Percentiles rank a stretch among this genome's conserved stretches.
phyloP scores from a whole-genome alignment of 2,888 invertebrate species.

The Caenorhabditis sp. region DNA sequence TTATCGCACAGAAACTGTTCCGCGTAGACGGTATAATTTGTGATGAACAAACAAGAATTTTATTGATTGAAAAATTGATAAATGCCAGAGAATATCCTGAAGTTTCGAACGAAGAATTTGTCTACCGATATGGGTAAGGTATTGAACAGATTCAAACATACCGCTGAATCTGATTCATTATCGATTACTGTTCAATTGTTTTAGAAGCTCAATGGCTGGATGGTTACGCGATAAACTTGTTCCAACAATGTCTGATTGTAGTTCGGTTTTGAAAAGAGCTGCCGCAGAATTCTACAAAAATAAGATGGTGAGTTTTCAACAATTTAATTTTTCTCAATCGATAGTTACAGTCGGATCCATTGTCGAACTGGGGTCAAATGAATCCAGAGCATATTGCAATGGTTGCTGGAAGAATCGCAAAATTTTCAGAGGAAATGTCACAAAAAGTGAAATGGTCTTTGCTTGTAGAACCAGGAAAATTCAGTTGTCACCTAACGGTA shows the following conservation, averaged over 20 bases:
- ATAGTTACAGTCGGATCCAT: conserved; percentile 44
- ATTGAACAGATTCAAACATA: no score
- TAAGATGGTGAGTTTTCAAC: conserved; percentile 22
- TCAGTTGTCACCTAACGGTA: conserved; percentile 62
- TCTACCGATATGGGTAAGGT: conserved; percentile 47
- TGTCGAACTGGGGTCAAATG: conserved; percentile 53
- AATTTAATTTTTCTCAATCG: not conserved
- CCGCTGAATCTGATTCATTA: no score
- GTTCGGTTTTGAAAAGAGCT: conserved; percentile 48
- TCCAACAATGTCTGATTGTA: conserved; percentile 52
- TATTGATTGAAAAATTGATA: conserved; percentile 48
- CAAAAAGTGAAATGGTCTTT: conserved; percentile 59
- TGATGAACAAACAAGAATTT: conserved; percentile 56
- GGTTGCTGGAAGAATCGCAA: conserved; percentile 47
- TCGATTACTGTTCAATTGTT: no score
- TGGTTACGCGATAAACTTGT: conserved; percentile 57
- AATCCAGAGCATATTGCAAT: conserved; percentile 43
- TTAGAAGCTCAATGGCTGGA: conserved; percentile 45
- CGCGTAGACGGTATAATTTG: conserved; percentile 56
- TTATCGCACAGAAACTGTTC: conserved; percentile 58
- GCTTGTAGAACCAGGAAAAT: conserved; percentile 63
- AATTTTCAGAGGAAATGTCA: conserved; percentile 48
- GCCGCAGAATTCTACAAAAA: conserved; percentile 48
- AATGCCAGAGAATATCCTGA: conserved; percentile 30
- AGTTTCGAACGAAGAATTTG: conserved; percentile 34